A percentile compares a stretch with the other conserved stretches of the same genome.
phyloP scores from a whole-genome alignment of 2,113 vertebrate genomes.

The Spermophilus dauricus region DNA sequence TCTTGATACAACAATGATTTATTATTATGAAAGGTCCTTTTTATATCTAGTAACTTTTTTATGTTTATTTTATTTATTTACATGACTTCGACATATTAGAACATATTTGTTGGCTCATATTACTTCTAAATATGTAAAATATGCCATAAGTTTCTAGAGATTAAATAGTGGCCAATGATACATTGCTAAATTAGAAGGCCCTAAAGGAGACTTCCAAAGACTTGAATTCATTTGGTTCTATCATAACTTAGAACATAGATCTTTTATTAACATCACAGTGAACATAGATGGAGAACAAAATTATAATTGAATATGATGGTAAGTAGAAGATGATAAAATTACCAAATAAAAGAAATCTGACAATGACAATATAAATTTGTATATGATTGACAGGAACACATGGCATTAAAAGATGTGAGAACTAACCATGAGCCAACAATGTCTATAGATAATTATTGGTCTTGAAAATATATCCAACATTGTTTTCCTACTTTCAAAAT shows the following conservation, averaged over 20 bases:
- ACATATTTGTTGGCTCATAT: constrained; percentile 17
- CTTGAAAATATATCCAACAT: neutral
- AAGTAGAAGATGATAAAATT: constrained; percentile 22
- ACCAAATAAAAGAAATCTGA: neutral
- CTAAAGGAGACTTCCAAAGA: neutral
- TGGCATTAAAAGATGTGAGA: neutral
- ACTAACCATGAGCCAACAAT: constrained; percentile 1
- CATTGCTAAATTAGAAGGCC: neutral
- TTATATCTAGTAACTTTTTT: too few species aligned
- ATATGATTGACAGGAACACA: neutral
- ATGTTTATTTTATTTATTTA: too few species aligned
- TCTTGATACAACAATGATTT: too few species aligned
- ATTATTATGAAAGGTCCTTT: too few species aligned
- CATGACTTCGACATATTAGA: neutral
- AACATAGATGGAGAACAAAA: neutral
- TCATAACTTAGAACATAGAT: constrained; percentile 20
- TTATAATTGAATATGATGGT: neutral
- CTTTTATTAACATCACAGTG: neutral
- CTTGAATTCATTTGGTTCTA: neutral
- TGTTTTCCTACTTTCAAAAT: neutral
- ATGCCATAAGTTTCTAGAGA: neutral
- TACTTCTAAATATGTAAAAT: neutral
- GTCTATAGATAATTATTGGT: neutral
- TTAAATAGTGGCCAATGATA: constrained; percentile 50
- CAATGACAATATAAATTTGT: neutral